Evolutionary conservation across 2,113 vertebrate species (phyloP), one percentile per base, ranked within the genome.

Genomic region (Bos javanicus): DNA sequence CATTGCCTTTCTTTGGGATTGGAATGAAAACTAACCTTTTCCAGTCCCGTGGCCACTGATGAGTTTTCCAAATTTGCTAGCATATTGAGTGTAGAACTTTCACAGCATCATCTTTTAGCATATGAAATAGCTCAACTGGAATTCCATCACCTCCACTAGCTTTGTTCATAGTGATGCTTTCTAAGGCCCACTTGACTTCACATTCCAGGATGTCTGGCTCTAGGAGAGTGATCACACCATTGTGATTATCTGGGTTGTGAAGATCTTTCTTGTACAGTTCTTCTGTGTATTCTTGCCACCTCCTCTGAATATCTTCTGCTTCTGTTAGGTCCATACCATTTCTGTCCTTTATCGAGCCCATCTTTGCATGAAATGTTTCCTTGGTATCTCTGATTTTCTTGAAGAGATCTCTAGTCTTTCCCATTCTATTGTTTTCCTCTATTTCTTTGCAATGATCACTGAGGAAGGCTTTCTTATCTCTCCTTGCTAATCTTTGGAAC

Each of bases 161-260:
- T 33, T 64, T 2, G 62, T 64, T 64, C 16, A 0, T 17, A n/a
- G 30, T 9, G 30, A 33, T n/a, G 62, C 30, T n/a, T n/a, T 0
- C 15, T 64, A 64, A 64, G 62, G 62, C 7, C 30, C 16, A 17
- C 62, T 64, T 64, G 33, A 64, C 62, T 64, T 64, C 62, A n/a
- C 62, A 9, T 64, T 64, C 62, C 7, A n/a, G 15, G 62, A 8
- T 62, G 62, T n/a, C 15, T n/a, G 33, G 62, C 33, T 64, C 15
- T n/a, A n/a, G 16, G 16, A 19, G 33, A 64, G 62, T n/a, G 62
- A 64, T 19, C 16, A n/a, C 62, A 64, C 62, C 62, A 64, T n/a
- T 2, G 1, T 17, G 62, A n/a, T n/a, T n/a, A 64, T 64, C 62
- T 64, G 62, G 7, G 62, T 64, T n/a, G 33, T n/a, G 33, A 64